Base-by-base conservation (phyloP, 30 jellyfish, hydroid and myxozoan species). In the Pelagia noctiluca region DNA sequence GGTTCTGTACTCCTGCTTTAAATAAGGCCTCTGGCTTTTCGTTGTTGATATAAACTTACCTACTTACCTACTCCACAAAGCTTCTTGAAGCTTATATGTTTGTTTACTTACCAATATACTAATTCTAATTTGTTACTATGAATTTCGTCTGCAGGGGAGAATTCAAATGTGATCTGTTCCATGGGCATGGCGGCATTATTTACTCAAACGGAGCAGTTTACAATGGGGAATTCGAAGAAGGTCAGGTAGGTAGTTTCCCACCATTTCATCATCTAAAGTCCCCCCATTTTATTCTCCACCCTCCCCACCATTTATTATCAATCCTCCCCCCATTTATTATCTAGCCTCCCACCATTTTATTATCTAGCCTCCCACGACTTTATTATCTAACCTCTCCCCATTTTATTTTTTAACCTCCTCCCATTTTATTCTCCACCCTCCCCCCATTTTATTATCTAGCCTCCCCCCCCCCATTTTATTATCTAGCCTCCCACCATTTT, bases 201-300 rank as follows among this genome's bases (percentile, higher is more conserved):
- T 92, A 80, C 50, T 2, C 87, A 1, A 50, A 71, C 35, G 98
- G 98, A 31, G 69, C 97, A 29, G 63, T 69, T 19, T 92, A 92
- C 75, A 54, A 48, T 13, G 98, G 98, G 11, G 95, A 88, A 54
- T 92, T 88, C 76, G 90, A 86, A 23, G 86, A 90, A 19, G 96
- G 98, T 29, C 95, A 86, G 85, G 96, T 86, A 63, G 5, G 54
- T 12, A 13, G 28, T 50, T 28, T 3, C n/a, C 22, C 16, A 8
- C 26, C 22, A 8, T 12, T 74, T 2, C 8, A 47, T 68, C 35
- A 24, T 11, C 19, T 64, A 18, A 22, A 12, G 23, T 64, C 16
- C 11, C 32, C 54, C 10, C 78, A 8, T 64, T 64, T 25, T 64
- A 8, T 24, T 29, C 25, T 24, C 78, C n/a, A 10, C 52, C 23